These are phyloP conservation scores for Leptopterna dolabrata DNA, from an alignment of 2,888 invertebrate species.

Conservation along the genomic window DNA sequence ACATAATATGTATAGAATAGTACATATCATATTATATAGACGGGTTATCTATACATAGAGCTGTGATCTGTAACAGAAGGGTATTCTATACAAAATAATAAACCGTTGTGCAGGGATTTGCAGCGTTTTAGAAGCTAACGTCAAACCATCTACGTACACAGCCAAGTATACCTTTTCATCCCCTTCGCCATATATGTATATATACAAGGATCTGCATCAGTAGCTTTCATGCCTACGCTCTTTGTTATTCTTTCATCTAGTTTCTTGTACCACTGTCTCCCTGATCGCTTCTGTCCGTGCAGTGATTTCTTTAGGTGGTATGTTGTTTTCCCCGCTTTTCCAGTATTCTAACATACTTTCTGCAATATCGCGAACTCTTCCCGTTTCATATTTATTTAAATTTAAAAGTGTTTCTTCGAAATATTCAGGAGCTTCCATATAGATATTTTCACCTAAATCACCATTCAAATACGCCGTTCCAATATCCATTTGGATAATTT, in stretches of 20 bases:
- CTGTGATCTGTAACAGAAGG: too few relatives aligned
- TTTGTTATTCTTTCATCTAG: constrained; percentile 18
- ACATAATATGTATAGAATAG: too few relatives aligned
- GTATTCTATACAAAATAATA: too few relatives aligned
- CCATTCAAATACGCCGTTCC: background rate
- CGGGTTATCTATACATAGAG: too few relatives aligned
- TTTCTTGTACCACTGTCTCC: constrained; percentile 52
- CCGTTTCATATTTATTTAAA: background rate
- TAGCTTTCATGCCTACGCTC: constrained; percentile 23
- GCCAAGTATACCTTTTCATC: constrained; percentile 48
- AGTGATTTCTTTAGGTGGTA: constrained; percentile 57
- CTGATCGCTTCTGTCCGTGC: constrained; percentile 59
- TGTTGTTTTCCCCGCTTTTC: constrained; percentile 11
- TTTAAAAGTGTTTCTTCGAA: background rate
- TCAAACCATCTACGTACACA: constrained; percentile 61
- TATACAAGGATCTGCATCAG: constrained; percentile 53
- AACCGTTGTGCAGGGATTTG: too few relatives aligned
- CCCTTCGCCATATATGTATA: constrained; percentile 45
- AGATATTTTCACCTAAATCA: background rate
- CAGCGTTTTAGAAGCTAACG: constrained; percentile 53
- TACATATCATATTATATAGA: too few relatives aligned
- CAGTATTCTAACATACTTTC: background rate
- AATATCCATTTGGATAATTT: background rate
- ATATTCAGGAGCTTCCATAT: background rate
- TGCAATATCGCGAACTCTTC: too few relatives aligned